Evolutionary conservation across 1,140 invertebrate genomes (phyloP).

Genomic region (Drosophila sucinea): DNA sequence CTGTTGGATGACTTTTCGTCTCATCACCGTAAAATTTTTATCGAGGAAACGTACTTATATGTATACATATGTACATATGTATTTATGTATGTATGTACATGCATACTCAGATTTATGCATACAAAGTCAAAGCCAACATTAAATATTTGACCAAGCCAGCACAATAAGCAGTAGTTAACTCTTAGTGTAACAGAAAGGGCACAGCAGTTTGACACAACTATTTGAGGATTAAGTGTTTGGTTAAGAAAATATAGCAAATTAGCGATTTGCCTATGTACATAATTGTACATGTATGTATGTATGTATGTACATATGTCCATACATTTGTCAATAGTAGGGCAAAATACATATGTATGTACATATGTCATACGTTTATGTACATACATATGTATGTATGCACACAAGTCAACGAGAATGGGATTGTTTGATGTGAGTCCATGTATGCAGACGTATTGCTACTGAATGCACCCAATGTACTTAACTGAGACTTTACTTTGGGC

Average conservation of each 20-base stretch:
- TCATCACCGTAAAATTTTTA: too few species aligned
- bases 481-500: too few species aligned
- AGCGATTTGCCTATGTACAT: constrained; percentile 14
- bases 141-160: constrained; percentile 11
- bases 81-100: not conserved
- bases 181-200: not conserved
- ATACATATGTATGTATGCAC: constrained; percentile 1
- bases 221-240: constrained; percentile 16
- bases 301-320: not conserved
- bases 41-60: not conserved
- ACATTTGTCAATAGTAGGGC: too few species aligned
- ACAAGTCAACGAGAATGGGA: too few species aligned
- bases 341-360: not conserved
- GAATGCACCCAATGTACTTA: too few species aligned
- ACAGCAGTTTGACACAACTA: constrained; percentile 8
- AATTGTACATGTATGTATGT: not conserved
- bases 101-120: not conserved
- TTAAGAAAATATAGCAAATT: constrained; percentile 17
- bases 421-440: too few species aligned
- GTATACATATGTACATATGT: not conserved
- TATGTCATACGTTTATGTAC: not conserved
- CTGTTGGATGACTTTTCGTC: too few species aligned
- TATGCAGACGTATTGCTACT: too few species aligned
- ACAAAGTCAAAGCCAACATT: constrained; percentile 7
- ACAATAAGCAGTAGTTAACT: not conserved